Evolutionary conservation across 2,797 vertebrate species (phyloP).

Genomic region (Prionace glauca): DNA sequence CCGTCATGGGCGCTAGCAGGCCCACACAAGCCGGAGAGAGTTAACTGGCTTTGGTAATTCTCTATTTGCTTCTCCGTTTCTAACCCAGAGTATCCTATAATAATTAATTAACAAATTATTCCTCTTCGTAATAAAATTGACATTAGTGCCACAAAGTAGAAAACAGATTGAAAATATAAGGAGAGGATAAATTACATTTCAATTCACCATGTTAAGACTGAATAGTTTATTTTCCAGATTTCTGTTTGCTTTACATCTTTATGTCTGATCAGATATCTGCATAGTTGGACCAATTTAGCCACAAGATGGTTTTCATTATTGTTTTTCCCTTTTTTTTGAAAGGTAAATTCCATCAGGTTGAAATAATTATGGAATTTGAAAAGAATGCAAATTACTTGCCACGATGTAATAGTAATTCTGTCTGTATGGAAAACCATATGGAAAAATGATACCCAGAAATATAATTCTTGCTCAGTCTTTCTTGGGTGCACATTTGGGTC

Average conservation of each 20-base stretch:
- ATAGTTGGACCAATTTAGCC: not conserved
- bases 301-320: constrained; percentile 26
- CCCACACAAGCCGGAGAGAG: not conserved
- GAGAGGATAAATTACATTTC: not conserved
- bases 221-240: not conserved
- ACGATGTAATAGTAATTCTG: not conserved
- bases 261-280: not conserved
- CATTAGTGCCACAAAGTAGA: not conserved
- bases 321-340: not conserved
- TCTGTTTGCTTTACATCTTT: constrained; percentile 4
- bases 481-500: not conserved
- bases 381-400: not conserved
- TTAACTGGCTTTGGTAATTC: not conserved
- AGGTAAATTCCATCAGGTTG: not conserved
- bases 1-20: not conserved
- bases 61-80: not conserved
- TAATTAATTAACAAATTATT: not conserved
- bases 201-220: not conserved
- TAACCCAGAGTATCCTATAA: not conserved
- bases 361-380: constrained; percentile 19
- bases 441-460: not conserved
- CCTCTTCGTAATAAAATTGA: not conserved
- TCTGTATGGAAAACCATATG: not conserved
- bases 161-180: not conserved
- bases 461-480: not conserved